phyloP scores from a whole-genome alignment of 1,140 invertebrate species.

The Paracyclopina nana region DNA sequence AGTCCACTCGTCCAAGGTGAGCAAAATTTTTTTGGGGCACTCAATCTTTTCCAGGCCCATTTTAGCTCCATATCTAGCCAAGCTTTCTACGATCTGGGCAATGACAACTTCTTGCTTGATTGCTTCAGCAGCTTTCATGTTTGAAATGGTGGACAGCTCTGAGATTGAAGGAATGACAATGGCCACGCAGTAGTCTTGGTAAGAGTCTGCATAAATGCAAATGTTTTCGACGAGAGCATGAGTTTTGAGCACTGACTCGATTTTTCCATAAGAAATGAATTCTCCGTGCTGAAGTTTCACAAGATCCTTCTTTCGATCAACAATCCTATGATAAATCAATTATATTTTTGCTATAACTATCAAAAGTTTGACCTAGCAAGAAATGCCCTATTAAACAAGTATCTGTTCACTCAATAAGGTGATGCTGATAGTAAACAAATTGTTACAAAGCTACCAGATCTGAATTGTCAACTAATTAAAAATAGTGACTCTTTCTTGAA shows the following conservation, averaged over 20 bases:
- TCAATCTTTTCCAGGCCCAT: constrained; percentile 36
- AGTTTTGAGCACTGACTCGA: constrained; percentile 71
- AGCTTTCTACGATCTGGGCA: constrained; percentile 49
- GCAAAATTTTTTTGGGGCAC: constrained; percentile 27
- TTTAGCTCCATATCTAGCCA: constrained; percentile 60
- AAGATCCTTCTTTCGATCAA: constrained; percentile 88
- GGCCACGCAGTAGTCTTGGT: constrained; percentile 65
- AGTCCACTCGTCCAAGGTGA: constrained; percentile 29
- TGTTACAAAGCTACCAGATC: too few relatives aligned
- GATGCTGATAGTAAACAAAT: too few relatives aligned
- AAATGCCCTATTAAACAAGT: too few relatives aligned
- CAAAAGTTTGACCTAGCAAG: too few relatives aligned
- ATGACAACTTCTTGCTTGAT: constrained; percentile 48
- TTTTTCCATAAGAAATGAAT: constrained; percentile 81
- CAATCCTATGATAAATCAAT: constrained; percentile 17
- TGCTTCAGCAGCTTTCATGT: constrained; percentile 43
- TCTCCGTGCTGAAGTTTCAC: constrained; percentile 92
- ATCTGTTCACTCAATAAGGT: too few relatives aligned
- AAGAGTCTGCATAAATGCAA: constrained; percentile 73
- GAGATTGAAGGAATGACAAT: constrained; percentile 74
- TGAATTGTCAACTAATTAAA: too few relatives aligned
- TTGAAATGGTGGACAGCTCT: constrained; percentile 54
- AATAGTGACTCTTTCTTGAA: too few relatives aligned
- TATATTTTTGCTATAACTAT: too few relatives aligned
- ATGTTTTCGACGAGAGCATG: constrained; percentile 83